Percentiles rank a stretch among this genome's conserved stretches.
These are phyloP conservation scores for Triplophysa bombifrons DNA, from an alignment of 2,797 vertebrate genomes.

Conservation along the genomic window DNA sequence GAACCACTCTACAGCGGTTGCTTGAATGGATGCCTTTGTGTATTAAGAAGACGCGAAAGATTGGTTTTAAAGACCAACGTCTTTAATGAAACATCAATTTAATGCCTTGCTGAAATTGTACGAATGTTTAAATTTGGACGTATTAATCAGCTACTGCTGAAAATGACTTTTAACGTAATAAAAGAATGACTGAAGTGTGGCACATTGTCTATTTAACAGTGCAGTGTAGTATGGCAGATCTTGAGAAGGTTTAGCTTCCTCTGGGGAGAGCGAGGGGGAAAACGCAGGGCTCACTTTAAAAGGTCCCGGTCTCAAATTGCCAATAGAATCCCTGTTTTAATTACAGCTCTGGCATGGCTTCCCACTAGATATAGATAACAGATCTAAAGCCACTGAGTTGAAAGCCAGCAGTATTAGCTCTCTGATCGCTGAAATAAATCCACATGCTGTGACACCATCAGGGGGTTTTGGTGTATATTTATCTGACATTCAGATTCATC, in stretches of 20 bases:
- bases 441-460: conserved; percentile 36
- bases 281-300: conserved; percentile 47
- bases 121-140: background rate
- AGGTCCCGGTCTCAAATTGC: conserved; percentile 54
- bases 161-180: background rate
- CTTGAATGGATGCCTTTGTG: conserved; percentile 36
- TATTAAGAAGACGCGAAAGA: background rate
- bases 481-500: conserved; percentile 47
- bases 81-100: background rate
- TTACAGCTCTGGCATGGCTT: conserved; percentile 57
- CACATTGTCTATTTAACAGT: conserved; percentile 25
- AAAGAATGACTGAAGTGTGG: conserved; percentile 19
- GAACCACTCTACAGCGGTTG: background rate
- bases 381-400: conserved; percentile 58
- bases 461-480: conserved; percentile 23
- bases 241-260: conserved; percentile 28
- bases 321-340: conserved; percentile 53
- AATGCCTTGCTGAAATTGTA: background rate
- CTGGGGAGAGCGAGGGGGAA: conserved; percentile 10
- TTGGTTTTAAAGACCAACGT: background rate
- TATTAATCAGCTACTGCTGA: background rate
- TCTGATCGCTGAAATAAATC: conserved; percentile 56
- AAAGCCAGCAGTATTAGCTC: conserved; percentile 59
- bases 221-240: conserved; percentile 1
- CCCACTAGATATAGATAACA: conserved; percentile 59